phyloP scores from a whole-genome alignment of 2,113 vertebrate species.

The Lophura nycthemera region DNA sequence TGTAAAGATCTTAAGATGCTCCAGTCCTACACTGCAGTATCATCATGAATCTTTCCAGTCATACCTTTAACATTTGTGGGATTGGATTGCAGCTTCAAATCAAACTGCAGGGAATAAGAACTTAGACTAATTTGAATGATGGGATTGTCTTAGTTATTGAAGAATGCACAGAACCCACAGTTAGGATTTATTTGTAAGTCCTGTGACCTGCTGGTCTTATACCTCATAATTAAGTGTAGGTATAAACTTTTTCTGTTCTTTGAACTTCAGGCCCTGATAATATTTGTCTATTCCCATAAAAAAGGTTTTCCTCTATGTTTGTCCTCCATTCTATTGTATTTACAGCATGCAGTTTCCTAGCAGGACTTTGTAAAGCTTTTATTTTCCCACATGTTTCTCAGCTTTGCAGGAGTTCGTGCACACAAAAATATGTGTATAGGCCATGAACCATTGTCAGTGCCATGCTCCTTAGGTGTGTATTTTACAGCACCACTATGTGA shows the following conservation, averaged over 20 bases:
- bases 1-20: background rate
- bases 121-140: background rate
- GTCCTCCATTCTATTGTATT: background rate
- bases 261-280: background rate
- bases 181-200: background rate
- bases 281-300: background rate
- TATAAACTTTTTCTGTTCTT: background rate
- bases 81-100: background rate
- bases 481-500: background rate
- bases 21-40: background rate
- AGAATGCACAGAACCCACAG: background rate
- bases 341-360: background rate
- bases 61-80: background rate
- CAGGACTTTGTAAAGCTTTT: background rate
- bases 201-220: background rate
- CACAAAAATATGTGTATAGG: background rate
- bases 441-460: background rate
- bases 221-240: background rate
- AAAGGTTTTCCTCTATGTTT: background rate
- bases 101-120: background rate
- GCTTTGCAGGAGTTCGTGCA: background rate
- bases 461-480: background rate
- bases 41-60: background rate
- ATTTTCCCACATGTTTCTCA: background rate
- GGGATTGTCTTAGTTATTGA: background rate